Percentiles rank a stretch among this genome's conserved stretches.
These are phyloP conservation scores for Typhlomys cinereus DNA, from an alignment of 2,113 vertebrate species.

Conservation along the genomic window DNA sequence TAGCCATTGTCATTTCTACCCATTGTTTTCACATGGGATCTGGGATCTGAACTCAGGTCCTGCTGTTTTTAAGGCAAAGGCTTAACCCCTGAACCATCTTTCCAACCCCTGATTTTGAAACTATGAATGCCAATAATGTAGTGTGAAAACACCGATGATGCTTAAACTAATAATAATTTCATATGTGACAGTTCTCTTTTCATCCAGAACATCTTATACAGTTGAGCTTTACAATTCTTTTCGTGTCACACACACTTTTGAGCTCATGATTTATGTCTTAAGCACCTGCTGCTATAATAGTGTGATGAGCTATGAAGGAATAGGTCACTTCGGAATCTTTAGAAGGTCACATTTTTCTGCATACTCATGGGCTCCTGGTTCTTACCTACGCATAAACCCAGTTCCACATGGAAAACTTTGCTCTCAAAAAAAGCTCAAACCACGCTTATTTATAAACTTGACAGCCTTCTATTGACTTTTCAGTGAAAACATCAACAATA, in stretches of 20 bases:
- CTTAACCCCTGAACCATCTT: too few relatives aligned
- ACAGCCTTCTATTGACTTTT: constrained; percentile 69
- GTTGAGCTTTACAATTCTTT: background rate
- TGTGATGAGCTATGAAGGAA: background rate
- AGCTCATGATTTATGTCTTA: constrained; percentile 7
- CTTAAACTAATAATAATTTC: background rate
- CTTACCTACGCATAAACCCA: background rate
- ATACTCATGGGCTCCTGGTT: background rate
- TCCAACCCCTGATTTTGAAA: background rate
- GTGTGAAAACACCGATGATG: background rate
- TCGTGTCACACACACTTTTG: background rate
- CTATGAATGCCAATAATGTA: background rate
- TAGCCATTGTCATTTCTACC: too few relatives aligned
- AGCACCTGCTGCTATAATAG: background rate
- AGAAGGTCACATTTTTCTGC: background rate
- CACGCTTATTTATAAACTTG: constrained; percentile 70
- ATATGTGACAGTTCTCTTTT: background rate
- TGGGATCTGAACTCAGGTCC: too few relatives aligned
- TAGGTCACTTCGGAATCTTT: background rate
- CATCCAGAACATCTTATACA: background rate
- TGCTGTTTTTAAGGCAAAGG: too few relatives aligned
- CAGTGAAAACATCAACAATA: constrained; percentile 66
- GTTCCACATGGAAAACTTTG: constrained; percentile 70
- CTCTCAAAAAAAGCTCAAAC: constrained; percentile 22
- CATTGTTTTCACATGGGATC: too few relatives aligned